phyloP scores from a whole-genome alignment of 2,797 vertebrate species.

The Toxotes lorentzi region DNA sequence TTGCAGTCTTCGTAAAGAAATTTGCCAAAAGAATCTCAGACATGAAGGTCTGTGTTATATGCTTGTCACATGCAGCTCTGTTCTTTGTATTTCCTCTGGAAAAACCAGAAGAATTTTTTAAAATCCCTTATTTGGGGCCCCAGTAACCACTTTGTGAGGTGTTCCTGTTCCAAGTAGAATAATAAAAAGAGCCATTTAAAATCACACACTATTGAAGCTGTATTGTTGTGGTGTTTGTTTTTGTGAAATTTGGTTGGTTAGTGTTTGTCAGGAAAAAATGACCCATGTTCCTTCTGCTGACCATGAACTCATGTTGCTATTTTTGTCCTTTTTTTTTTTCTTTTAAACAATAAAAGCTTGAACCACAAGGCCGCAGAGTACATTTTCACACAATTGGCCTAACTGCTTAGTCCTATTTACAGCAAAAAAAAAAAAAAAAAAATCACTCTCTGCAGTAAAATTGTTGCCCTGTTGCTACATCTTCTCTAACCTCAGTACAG shows the following conservation, averaged over 20 bases:
- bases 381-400: slow-evolving; percentile 1
- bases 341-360: slow-evolving; percentile 1
- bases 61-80: background rate
- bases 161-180: too few species aligned
- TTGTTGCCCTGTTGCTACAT: background rate
- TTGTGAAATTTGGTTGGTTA: background rate
- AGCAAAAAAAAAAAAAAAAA: slow-evolving; percentile 11
- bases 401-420: background rate
- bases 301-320: slow-evolving; percentile 1
- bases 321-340: background rate
- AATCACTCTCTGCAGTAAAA: slow-evolving; percentile 17
- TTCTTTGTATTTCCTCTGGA: background rate
- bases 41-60: slow-evolving; percentile 7
- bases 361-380: background rate
- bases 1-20: background rate
- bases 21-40: background rate
- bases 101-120: background rate
- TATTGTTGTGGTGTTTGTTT: background rate
- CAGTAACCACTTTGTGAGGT: background rate
- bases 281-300: background rate
- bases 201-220: background rate
- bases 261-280: background rate
- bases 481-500: slow-evolving; percentile 21
- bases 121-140: background rate
- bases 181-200: background rate